Conservation (phyloP, 2,113 vertebrate species). For the Geococcyx californianus region DNA sequence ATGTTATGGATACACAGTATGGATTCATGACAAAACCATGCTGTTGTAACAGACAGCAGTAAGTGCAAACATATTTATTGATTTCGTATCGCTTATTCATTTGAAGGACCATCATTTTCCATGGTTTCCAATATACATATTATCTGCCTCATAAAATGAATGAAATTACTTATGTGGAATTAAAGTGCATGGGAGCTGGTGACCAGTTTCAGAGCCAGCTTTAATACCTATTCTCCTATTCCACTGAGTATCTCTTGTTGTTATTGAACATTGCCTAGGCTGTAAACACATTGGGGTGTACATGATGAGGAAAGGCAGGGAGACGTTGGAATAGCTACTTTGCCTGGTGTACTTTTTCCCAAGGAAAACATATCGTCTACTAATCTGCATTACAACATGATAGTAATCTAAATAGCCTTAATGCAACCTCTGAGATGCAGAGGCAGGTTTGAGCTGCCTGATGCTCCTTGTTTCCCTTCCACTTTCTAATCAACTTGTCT, state of each 20-base stretch:
- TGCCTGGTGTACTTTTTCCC: neutral
- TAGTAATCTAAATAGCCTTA: neutral
- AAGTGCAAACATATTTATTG: neutral
- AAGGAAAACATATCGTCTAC: neutral
- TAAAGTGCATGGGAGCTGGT: neutral
- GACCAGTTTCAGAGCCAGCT: neutral
- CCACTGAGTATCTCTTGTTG: neutral
- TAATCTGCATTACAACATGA: neutral
- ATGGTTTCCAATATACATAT: neutral
- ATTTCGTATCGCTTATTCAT: neutral
- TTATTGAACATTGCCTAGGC: neutral
- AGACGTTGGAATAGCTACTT: neutral
- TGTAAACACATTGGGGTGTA: neutral
- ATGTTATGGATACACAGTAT: neutral
- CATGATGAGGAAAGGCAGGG: neutral
- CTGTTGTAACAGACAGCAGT: neutral
- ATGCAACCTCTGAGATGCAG: neutral
- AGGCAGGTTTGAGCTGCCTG: neutral
- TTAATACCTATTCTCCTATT: neutral
- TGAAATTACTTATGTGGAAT: neutral
- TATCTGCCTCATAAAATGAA: neutral
- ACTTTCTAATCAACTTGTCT: neutral
- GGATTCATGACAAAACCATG: neutral
- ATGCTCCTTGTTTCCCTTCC: neutral
- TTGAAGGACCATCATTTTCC: neutral